Evolutionary conservation across 2,113 vertebrate genomes (phyloP), one percentile per base, ranked within the genome.

Genomic region (Tetrax tetrax): DNA sequence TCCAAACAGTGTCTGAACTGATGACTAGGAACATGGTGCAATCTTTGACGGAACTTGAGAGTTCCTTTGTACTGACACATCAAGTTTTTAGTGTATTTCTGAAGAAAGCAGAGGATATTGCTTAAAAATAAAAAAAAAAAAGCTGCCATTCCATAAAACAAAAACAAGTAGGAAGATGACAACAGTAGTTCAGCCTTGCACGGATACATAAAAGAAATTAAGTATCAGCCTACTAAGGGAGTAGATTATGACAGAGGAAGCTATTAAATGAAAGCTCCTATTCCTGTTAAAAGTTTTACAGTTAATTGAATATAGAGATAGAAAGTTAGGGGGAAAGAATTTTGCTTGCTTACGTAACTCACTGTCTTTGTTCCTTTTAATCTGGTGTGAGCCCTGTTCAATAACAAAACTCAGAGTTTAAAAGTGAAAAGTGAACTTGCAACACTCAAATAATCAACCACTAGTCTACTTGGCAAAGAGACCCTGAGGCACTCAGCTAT

Each of bases 261-360:
- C 17, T 31, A 41, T 24, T 4, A 48, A 54, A 25, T n/a, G 20
- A 43, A 76, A 80, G 33, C 16, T 76, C 4, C 71, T 69, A 47
- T 7, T 65, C 38, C 48, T 83, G 29, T 47, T 89, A 35, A 14
- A 75, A 69, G 38, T 69, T 72, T 80, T 68, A 93, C 33, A 85
- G 24, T 60, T 10, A 41, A 72, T 4, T 83, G 24, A 80, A 89
- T 72, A 53, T 56, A 80, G 91, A 83, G 16, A 63, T 0, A 83
- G 23, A 64, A 74, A 48, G 4, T 5, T 28, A 7, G 4, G 7
- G 4, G 41, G 4, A 38, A 80, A 60, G 31, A 72, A 29, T 59
- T 11, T 41, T 47, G 7, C 57, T 76, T 50, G 48, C 23, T 63
- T 80, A 51, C 0, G 0, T 24, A 83, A 43, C 15, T 59, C 0